Evolutionary conservation across 2,113 vertebrate genomes (phyloP).

Genomic region (Gallinago jamesoni): DNA sequence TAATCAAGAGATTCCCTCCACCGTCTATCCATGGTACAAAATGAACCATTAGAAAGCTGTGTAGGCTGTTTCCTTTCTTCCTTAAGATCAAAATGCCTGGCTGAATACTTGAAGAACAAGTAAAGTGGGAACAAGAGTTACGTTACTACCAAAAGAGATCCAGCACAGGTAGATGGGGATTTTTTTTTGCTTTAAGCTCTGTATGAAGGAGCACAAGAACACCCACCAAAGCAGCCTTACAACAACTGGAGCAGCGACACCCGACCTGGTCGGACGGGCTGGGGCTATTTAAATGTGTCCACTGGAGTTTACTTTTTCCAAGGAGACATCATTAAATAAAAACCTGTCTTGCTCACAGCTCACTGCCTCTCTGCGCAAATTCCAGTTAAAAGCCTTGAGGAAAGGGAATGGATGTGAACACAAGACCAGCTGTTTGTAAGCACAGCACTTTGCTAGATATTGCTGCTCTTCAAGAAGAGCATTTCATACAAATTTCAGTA

Average conservation of each 20-base stretch:
- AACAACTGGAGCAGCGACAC: not conserved
- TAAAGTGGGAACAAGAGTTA: not conserved
- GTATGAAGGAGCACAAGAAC: not conserved
- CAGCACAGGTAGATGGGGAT: not conserved
- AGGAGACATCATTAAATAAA: not conserved
- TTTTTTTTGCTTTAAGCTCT: not conserved
- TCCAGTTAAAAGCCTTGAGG: not conserved
- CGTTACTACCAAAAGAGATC: not conserved
- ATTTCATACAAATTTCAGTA: not conserved
- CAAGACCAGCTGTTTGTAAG: not conserved
- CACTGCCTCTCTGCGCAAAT: not conserved
- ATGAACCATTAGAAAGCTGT: not conserved
- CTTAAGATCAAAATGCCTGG: not conserved
- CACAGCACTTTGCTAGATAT: fast-evolving
- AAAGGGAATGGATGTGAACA: not conserved
- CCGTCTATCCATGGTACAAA: not conserved
- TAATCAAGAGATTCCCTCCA: not conserved
- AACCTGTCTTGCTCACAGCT: not conserved
- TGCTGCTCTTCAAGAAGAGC: not conserved
- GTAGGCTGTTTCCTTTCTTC: not conserved
- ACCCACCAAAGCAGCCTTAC: not conserved
- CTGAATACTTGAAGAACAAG: not conserved
- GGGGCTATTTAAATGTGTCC: not conserved
- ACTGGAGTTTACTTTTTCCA: not conserved
- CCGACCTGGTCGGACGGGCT: not conserved